Base-by-base conservation (phyloP, 2,888 invertebrate genomes). In the Cremastinae sp. region DNA sequence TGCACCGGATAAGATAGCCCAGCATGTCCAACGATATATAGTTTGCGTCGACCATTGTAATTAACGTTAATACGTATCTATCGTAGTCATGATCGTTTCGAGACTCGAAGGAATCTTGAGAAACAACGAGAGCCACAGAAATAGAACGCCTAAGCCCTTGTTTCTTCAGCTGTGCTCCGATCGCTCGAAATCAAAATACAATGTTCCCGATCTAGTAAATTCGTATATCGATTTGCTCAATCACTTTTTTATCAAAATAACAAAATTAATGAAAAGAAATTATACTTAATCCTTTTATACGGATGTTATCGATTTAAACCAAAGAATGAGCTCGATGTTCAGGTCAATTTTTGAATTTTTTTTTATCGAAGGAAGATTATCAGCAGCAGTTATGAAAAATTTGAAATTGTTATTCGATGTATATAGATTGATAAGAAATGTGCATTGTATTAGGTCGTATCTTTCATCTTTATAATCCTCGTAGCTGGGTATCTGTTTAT, bases 31-130 rank as follows among this genome's bases (percentile, higher is more conserved):
- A 58, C 69, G 55, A n/a, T n/a, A n/a, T n/a, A 69, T 61, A 45
- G 64, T 59, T 69, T 59, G 69, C 51, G 16, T 53, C 58, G 56
- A 16, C 39, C 51, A 64, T 45, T 69, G 72, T 76, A 76, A 76
- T 76, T 73, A 76, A 76, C 66, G 71, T 49, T 62, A 68, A 74
- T 58, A 51, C 59, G 72, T 76, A 58, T 76, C 76, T 76, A 72
- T 76, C 76, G 64, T 53, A 43, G 68, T 69, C 56, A 59, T 69
- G 76, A 76, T 72, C 69, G 45, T 51, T 8, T 20, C 18, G 64
- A 76, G 72, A 76, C 64, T 64, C n/a, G n/a, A 76, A 68, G 69
- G 45, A 64, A 73, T 69, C 58, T 39, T 8, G 49, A 12, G 10
- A 56, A 9, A 28, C 14, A 28, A n/a, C 8, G 14, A 16, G 20